Base-by-base conservation (phyloP, 1,140 invertebrate species). In the Euura lappo region DNA sequence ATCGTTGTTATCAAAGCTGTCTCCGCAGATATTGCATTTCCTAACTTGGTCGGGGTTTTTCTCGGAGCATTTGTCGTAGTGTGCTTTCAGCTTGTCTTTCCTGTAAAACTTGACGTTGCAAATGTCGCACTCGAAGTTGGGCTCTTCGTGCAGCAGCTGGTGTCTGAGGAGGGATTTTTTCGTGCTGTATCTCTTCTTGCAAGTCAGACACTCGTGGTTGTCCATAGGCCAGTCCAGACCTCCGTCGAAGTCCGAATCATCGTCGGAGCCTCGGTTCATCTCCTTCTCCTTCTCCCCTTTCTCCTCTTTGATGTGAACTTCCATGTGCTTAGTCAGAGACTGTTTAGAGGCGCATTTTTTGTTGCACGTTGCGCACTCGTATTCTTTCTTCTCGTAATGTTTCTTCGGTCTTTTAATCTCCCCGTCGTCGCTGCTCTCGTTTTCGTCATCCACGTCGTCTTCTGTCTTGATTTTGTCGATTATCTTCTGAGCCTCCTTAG, bases 1-100 rank as follows among this genome's bases (percentile, higher is more conserved):
- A 13, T 87, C 86, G 42, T 87, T 87, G 46, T 86, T 88, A n/a
- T 88, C 86, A 45, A 88, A 88, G 13, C 69, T 85, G 45, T 88
- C 87, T 0, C 85, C 85, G 44, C 87, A 88, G 3, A 88, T 87
- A 46, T 87, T 88, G 69, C 87, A 88, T 47, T 87, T 87, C 28
- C 87, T 76, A 0, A 88, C 87, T 70, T 88, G 87, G 72, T 88
- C 84, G 0, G 87, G 87, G 79, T 88, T 88, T 3, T 84, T 84
- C n/a, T 88, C 87, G 0, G 86, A 87, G 42, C 87, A 88, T 68
- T 88, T 88, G 44, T 88, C 87, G 5, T 88, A 88, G 64, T 88
- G 87, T 0, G 85, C 85, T 70, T 88, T 88, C 0, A 88, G 68
- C 65, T 88, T 88, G 51, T 88, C 87, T 44, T 88, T 88, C 2